Base-by-base conservation (phyloP, 2,888 invertebrate species). In the Hermaeophaga mercurialis region DNA sequence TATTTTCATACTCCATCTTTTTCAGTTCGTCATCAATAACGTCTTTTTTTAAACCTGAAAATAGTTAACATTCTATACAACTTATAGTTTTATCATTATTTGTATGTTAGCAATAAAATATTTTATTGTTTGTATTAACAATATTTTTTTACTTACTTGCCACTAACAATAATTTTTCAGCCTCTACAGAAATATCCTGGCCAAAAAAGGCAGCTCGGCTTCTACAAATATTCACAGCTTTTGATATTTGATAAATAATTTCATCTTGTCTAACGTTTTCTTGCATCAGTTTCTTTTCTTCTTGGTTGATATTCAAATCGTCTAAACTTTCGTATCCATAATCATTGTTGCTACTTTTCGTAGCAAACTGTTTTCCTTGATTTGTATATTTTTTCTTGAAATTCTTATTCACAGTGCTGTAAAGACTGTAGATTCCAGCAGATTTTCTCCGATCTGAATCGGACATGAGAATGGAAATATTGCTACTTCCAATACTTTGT, bases 181-280 rank as follows among this genome's bases (percentile, higher is more conserved):
- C 55, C 24, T 58, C 58, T 9, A 47, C 7, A 5, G 46, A 33
- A 15, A 47, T 38, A 12, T 47, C 39, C 1, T 12, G 9, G 1
- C 43, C 59, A 11, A 53, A 44, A 17, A 44, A 46, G 8, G 39
- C 19, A 1, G 53, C 28, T 5, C 12, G 28, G 7, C 12, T 33
- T 45, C 53, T 56, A 24, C 55, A 56, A n/a, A 48, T n/a, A 7
- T n/a, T 43, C 3, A 56, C 33, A 33, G 59, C 59, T 24, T 53
- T 59, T 5, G 48, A 39, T 22, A 47, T 15, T 39, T 59, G 59
- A 22, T 39, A n/a, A 17, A 53, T 52, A 33, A 34, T 56, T 15
- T 47, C 39, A 7, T 44, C 19, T 9, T 53, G 55, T 18, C 33
- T 17, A 9, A 28, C 38, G 24, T 33, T 34, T 18, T 54, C 54